Evolutionary conservation across 1,140 invertebrate species (phyloP).

Genomic region (Arctopsyche grandis): DNA sequence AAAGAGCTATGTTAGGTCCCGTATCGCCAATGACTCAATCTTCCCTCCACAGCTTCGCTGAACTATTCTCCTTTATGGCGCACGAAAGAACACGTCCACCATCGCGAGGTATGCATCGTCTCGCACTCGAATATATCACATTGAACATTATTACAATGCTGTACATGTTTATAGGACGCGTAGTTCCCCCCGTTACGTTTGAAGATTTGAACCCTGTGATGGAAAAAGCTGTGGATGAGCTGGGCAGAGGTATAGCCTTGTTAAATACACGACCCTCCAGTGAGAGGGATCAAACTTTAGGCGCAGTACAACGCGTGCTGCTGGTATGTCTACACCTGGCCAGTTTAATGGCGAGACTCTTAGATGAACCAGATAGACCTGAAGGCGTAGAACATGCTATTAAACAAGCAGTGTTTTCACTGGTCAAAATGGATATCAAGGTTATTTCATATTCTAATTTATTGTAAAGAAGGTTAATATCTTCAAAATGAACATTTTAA

Average conservation of each 20-base stretch:
- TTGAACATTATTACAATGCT: no score
- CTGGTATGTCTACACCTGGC: conserved; percentile 87
- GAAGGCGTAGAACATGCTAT: conserved; percentile 68
- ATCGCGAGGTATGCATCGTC: conserved; percentile 64
- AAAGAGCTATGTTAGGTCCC: conserved; percentile 92
- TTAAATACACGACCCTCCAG: conserved; percentile 67
- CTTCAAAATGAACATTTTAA: not conserved
- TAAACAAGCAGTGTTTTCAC: conserved; percentile 73
- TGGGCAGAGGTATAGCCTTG: conserved; percentile 68
- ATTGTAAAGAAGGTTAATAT: not conserved
- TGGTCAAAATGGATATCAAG: conserved; percentile 78
- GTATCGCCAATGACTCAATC: conserved; percentile 95
- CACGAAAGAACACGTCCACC: conserved; percentile 76
- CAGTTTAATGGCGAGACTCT: conserved; percentile 76
- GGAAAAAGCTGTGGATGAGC: conserved; percentile 78
- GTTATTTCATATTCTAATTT: conserved; percentile 58
- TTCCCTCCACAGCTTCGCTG: conserved; percentile 91
- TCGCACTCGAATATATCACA: not conserved
- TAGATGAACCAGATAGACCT: conserved; percentile 67
- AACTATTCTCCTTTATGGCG: conserved; percentile 95
- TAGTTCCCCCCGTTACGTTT: conserved; percentile 81
- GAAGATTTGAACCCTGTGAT: conserved; percentile 86
- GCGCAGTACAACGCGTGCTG: conserved; percentile 83
- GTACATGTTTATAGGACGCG: no score
- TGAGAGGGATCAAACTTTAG: conserved; percentile 75